phyloP scores from a whole-genome alignment of 2,888 invertebrate species.

The Coecobrya sp. region DNA sequence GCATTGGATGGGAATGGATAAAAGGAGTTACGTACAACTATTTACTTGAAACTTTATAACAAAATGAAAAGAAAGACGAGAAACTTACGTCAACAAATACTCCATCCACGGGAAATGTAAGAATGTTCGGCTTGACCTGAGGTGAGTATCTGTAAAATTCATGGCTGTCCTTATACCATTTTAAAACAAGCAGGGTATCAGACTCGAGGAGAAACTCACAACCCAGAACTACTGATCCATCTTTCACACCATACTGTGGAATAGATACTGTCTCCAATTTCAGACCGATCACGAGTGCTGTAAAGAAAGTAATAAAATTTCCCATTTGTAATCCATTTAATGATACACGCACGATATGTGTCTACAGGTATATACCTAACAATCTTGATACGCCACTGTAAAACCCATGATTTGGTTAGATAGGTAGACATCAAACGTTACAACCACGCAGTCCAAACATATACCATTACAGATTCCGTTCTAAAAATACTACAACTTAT shows the following conservation, averaged over 20 bases:
- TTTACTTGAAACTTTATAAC: constrained; percentile 43
- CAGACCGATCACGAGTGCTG: constrained; percentile 82
- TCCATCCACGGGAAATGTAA: constrained; percentile 82
- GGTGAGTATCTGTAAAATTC: constrained; percentile 84
- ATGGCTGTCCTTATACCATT: constrained; percentile 85
- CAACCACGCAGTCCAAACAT: constrained; percentile 3
- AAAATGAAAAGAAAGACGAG: constrained; percentile 30
- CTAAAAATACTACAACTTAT: neutral
- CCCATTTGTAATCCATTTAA: constrained; percentile 73
- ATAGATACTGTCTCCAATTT: constrained; percentile 81
- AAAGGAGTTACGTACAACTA: constrained; percentile 17
- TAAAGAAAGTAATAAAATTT: constrained; percentile 78
- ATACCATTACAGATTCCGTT: neutral
- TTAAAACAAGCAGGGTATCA: constrained; percentile 83
- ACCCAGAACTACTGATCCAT: constrained; percentile 79
- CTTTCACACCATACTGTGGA: constrained; percentile 82
- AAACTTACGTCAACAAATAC: constrained; percentile 86
- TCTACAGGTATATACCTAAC: neutral
- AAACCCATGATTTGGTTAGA: constrained; percentile 31
- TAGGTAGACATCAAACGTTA: constrained; percentile 24
- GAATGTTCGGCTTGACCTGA: constrained; percentile 67
- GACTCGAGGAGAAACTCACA: constrained; percentile 85
- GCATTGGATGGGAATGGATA: constrained; percentile 19
- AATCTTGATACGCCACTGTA: neutral
- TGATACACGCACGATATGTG: neutral